Conservation (phyloP, 2,888 invertebrate species). For the Rotaria magnacalcarata region DNA sequence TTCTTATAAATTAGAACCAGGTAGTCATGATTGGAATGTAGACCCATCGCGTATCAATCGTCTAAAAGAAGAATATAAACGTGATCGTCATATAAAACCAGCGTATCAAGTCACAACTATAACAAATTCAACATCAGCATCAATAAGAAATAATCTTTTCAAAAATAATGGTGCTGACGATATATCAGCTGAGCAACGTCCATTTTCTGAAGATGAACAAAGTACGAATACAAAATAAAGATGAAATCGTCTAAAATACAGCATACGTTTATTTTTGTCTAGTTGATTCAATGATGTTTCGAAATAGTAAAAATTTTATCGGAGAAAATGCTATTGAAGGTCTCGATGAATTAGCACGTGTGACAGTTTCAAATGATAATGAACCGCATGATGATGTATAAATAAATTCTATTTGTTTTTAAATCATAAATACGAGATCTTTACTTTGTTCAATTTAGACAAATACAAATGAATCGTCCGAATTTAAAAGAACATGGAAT, state of each 20-base stretch:
- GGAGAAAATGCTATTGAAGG: constrained; percentile 66
- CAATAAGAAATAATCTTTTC: not conserved
- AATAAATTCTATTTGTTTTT: not conserved
- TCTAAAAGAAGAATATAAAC: constrained; percentile 61
- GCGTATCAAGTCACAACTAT: not conserved
- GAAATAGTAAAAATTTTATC: constrained; percentile 38
- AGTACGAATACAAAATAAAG: not conserved
- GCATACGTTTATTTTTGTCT: not conserved
- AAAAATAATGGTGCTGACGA: not conserved
- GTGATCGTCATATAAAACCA: constrained; percentile 50
- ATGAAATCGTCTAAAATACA: too few species aligned
- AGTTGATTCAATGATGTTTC: constrained; percentile 35
- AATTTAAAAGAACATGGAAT: constrained; percentile 59
- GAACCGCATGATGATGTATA: constrained; percentile 67
- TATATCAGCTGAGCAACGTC: not conserved
- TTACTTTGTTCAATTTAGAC: not conserved
- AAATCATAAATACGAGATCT: too few species aligned
- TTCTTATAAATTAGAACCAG: constrained; percentile 45
- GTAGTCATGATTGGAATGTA: constrained; percentile 58
- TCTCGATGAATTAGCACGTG: constrained; percentile 87
- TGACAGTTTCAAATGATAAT: constrained; percentile 93
- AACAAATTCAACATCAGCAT: not conserved
- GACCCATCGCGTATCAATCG: constrained; percentile 59
- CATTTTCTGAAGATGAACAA: constrained; percentile 10
- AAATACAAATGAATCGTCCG: constrained; percentile 49